A percentile compares a stretch with the other conserved stretches of the same genome.
Evolutionary conservation across 2,888 invertebrate species (phyloP).

Genomic region (Scaptomyza polygonia): DNA sequence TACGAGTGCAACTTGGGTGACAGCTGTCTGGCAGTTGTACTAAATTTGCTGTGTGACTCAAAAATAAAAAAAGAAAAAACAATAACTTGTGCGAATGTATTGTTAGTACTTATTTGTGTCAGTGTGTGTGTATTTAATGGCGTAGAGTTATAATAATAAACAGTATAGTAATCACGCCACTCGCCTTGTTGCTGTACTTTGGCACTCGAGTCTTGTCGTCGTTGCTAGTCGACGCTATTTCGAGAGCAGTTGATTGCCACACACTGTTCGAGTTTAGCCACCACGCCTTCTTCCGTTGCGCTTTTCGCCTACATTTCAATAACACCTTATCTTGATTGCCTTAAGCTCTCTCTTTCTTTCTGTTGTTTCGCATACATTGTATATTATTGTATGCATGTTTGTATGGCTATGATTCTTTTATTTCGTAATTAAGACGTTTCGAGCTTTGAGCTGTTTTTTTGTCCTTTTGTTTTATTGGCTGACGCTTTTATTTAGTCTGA

Average conservation of each 20-base stretch:
- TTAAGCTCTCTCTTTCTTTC: constrained; percentile 20
- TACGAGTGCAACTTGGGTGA: neutral
- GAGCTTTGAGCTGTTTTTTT: constrained; percentile 16
- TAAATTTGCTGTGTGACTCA: neutral
- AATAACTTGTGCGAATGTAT: neutral
- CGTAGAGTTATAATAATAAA: constrained; percentile 46
- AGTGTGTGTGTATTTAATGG: constrained; percentile 16
- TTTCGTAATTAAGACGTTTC: constrained; percentile 9
- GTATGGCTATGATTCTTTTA: neutral
- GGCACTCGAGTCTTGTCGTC: constrained; percentile 36
- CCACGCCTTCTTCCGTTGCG: constrained; percentile 68
- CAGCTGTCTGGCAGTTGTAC: neutral
- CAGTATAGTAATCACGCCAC: constrained; percentile 72
- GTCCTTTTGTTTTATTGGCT: constrained; percentile 13
- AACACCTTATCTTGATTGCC: constrained; percentile 46
- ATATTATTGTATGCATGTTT: neutral
- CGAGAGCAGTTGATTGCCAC: constrained; percentile 39
- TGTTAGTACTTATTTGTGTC: constrained; percentile 2
- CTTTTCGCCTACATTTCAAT: constrained; percentile 35
- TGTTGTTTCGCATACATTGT: neutral
- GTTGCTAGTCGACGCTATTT: constrained; percentile 16
- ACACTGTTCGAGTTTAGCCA: constrained; percentile 10
- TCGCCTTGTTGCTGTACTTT: constrained; percentile 60
- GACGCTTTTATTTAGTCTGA: constrained; percentile 29
- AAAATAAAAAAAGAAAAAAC: constrained; percentile 27